phyloP scores from a whole-genome alignment of 2,113 vertebrate species.

The Pagrus major region DNA sequence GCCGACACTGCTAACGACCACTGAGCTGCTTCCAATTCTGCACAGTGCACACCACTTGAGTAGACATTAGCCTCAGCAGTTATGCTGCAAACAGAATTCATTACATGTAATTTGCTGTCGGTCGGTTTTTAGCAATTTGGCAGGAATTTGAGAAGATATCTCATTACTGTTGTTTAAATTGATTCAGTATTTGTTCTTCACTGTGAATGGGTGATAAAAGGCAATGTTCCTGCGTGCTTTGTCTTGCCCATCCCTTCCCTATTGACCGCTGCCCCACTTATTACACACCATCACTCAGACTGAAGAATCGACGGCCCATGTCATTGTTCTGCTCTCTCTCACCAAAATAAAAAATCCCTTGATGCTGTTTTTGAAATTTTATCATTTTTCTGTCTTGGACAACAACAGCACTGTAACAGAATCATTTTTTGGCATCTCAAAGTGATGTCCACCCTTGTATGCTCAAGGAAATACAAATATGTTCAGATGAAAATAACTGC shows the following conservation, averaged over 20 bases:
- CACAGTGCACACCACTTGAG: conserved; percentile 31
- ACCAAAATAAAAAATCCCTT: neutral
- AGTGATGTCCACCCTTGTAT: neutral
- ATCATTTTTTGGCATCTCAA: neutral
- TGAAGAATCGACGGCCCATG: conserved; percentile 25
- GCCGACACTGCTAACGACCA: conserved; percentile 25
- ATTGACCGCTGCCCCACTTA: conserved; percentile 40
- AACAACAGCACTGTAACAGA: neutral
- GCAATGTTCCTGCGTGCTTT: conserved; percentile 1
- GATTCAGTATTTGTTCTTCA: neutral
- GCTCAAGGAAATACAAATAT: neutral
- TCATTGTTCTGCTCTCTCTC: neutral
- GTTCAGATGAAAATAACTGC: neutral
- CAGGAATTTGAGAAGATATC: neutral
- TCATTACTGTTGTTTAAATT: conserved; percentile 11
- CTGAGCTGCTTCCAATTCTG: conserved; percentile 32
- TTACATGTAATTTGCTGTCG: conserved; percentile 7
- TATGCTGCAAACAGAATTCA: conserved; percentile 28
- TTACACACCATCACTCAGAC: conserved; percentile 22
- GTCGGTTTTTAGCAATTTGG: neutral
- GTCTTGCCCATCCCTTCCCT: conserved; percentile 3
- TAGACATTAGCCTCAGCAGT: conserved; percentile 40
- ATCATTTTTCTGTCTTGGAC: neutral
- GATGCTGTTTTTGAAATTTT: neutral
- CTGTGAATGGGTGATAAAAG: conserved; percentile 11